These are phyloP conservation scores for Sus cebifrons DNA, from an alignment of 2,797 vertebrate species.

Conservation along the genomic window DNA sequence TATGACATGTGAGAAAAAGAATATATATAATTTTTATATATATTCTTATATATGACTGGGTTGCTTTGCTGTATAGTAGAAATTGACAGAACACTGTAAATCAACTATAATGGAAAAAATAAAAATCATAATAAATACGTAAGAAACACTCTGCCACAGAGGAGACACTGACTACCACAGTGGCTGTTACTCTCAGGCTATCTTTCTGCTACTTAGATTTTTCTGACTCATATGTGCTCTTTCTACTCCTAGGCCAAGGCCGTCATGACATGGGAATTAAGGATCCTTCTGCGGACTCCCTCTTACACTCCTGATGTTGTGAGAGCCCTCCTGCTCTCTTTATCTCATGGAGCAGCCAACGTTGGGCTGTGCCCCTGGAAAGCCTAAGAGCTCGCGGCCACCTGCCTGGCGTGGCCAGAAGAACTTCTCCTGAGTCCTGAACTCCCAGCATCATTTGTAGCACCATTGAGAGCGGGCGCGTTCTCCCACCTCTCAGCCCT, in stretches of 20 bases:
- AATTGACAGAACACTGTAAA: too few species aligned
- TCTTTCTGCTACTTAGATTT: neutral
- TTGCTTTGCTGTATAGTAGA: too few species aligned
- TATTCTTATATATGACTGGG: too few species aligned
- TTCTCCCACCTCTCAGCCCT: neutral
- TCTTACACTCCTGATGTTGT: neutral
- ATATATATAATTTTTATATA: too few species aligned
- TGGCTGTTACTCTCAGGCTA: neutral
- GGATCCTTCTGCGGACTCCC: neutral
- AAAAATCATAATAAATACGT: neutral
- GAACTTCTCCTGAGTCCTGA: neutral
- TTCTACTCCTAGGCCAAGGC: conserved; percentile 37
- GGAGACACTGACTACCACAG: neutral
- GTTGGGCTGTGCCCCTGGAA: neutral
- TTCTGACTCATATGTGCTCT: neutral
- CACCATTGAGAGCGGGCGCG: neutral
- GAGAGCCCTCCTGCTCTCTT: neutral
- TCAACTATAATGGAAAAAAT: too few species aligned
- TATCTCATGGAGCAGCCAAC: neutral
- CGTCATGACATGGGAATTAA: neutral
- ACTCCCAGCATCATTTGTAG: neutral
- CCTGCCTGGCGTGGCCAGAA: neutral
- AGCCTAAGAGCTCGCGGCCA: neutral
- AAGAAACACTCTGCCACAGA: neutral
- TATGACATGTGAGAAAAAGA: neutral